These are phyloP conservation scores for Boulengeromyrus knoepffleri DNA, from an alignment of 2,113 vertebrate genomes.

Conservation along the genomic window DNA sequence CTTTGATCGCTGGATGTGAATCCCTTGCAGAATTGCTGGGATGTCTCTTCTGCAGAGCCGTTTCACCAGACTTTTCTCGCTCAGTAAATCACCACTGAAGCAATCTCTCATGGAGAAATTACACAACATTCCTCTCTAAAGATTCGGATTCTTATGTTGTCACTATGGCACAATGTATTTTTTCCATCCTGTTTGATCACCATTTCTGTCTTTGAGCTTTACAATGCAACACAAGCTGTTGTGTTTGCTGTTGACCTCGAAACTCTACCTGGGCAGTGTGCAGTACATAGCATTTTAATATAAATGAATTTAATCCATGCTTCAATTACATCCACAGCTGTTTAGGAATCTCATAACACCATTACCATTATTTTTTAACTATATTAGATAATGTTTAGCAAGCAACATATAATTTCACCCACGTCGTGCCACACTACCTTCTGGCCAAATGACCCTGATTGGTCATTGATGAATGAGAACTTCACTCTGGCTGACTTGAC, in stretches of 20 bases:
- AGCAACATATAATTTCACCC: not conserved
- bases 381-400: not conserved
- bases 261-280: not conserved
- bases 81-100: not conserved
- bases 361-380: not conserved
- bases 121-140: not conserved
- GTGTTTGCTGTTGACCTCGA: not conserved
- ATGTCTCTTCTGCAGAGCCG: not conserved
- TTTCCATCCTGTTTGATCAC: not conserved
- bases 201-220: not conserved
- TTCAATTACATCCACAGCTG: not conserved
- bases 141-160: not conserved
- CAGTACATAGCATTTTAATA: not conserved
- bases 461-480: constrained; percentile 8
- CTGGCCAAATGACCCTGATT: not conserved
- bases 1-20: not conserved
- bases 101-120: not conserved
- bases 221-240: not conserved
- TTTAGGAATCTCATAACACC: not conserved
- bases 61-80: not conserved
- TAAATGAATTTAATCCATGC: not conserved
- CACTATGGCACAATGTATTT: not conserved
- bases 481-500: not conserved
- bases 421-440: not conserved
- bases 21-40: not conserved